A percentile compares a stretch with the other conserved stretches of the same genome.
Evolutionary conservation across 64 coral and sea anemone genomes (phyloP).

Genomic region (Astreopora myriophthalma): DNA sequence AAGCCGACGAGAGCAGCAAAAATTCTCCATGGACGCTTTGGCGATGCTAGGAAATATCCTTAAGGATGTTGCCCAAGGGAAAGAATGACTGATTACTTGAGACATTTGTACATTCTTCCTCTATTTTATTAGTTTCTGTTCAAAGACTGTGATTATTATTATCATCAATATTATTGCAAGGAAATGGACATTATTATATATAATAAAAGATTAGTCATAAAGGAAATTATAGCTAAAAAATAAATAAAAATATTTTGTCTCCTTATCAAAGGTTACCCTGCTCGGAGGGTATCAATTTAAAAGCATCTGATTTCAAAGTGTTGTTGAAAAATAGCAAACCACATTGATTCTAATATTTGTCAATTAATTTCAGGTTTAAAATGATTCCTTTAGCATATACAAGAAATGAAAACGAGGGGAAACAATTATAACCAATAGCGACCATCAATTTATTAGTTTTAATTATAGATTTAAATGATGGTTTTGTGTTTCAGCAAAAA

Average conservation of each 20-base stretch:
- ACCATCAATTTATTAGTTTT: too few relatives aligned
- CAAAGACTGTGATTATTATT: not conserved
- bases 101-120: not conserved
- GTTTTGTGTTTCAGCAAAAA: not conserved
- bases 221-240: not conserved
- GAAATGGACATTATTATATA: not conserved
- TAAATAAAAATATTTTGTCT: too few relatives aligned
- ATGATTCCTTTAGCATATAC: too few relatives aligned
- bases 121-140: constrained; percentile 7
- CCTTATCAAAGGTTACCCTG: too few relatives aligned
- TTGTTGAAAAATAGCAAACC: too few relatives aligned
- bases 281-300: not conserved
- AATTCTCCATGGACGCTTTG: not conserved
- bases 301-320: too few relatives aligned
- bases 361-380: too few relatives aligned
- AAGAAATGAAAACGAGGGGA: too few relatives aligned
- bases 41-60: constrained; percentile 23
- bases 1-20: not conserved
- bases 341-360: too few relatives aligned
- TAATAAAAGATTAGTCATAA: not conserved
- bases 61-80: not conserved
- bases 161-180: not conserved
- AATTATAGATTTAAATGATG: too few relatives aligned
- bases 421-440: too few relatives aligned
- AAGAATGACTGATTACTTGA: not conserved